phyloP scores from a whole-genome alignment of 2,113 vertebrate genomes.

The Grammomys dolichurus region DNA sequence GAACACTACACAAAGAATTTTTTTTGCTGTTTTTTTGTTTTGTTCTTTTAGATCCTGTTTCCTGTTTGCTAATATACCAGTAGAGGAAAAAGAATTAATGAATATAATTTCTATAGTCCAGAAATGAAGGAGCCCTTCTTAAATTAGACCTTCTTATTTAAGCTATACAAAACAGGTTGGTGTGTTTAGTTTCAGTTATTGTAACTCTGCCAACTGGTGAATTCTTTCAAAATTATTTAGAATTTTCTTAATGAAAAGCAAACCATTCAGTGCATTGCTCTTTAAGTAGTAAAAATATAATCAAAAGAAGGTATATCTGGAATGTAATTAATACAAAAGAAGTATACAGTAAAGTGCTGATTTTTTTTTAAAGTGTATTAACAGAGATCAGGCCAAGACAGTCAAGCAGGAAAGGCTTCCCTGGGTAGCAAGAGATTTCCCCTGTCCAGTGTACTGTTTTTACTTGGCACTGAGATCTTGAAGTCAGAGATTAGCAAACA shows the following conservation, averaged over 20 bases:
- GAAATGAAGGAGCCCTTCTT: background rate
- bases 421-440: background rate
- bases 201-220: background rate
- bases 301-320: constrained; percentile 21
- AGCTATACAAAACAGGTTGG: background rate
- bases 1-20: background rate
- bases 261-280: background rate
- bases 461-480: background rate
- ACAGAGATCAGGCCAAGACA: background rate
- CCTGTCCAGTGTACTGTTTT: background rate
- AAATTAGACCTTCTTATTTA: background rate
- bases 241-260: background rate
- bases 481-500: background rate
- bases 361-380: background rate
- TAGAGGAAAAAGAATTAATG: background rate
- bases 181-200: background rate
- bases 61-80: too few relatives aligned
- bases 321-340: constrained; percentile 52
- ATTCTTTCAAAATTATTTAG: constrained; percentile 26
- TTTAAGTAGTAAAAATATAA: constrained; percentile 30
- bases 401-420: background rate
- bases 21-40: background rate
- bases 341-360: background rate
- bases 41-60: background rate
- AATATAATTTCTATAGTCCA: background rate